Evolutionary conservation across 2,888 invertebrate genomes (phyloP).

Genomic region (Catonia carolina): DNA sequence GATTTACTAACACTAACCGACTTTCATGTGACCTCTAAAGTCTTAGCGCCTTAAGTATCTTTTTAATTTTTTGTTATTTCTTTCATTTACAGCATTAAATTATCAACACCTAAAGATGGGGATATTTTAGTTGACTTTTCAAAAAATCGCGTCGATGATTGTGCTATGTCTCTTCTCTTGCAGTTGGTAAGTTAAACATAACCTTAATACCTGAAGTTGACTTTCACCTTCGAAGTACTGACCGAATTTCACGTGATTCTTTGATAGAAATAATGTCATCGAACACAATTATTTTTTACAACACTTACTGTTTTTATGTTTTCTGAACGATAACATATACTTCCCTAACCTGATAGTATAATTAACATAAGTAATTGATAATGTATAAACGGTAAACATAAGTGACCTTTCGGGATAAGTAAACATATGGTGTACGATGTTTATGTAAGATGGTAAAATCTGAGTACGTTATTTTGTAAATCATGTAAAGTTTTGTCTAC

Average conservation of each 20-base stretch:
- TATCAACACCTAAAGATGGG: constrained; percentile 79
- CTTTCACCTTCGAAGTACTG: too few species aligned
- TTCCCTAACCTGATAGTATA: too few species aligned
- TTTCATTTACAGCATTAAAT: constrained; percentile 54
- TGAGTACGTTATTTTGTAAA: too few species aligned
- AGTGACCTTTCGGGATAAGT: too few species aligned
- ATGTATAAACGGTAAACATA: too few species aligned
- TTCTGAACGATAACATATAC: too few species aligned
- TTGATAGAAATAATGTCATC: too few species aligned
- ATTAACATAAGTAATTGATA: too few species aligned
- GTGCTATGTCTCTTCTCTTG: constrained; percentile 66
- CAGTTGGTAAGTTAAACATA: constrained; percentile 47
- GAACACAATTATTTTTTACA: not conserved
- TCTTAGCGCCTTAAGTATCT: not conserved
- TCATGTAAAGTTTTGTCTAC: too few species aligned
- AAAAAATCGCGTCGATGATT: constrained; percentile 84
- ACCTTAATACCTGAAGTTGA: not conserved
- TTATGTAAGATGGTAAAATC: too few species aligned
- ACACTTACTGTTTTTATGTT: not conserved
- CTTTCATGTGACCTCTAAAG: constrained; percentile 1
- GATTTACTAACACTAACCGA: not conserved
- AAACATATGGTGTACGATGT: too few species aligned
- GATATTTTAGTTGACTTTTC: constrained; percentile 92
- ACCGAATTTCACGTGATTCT: too few species aligned
- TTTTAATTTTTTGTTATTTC: not conserved